Base-by-base conservation (phyloP, 2,113 vertebrate species). In the Syngnathus scovelli region DNA sequence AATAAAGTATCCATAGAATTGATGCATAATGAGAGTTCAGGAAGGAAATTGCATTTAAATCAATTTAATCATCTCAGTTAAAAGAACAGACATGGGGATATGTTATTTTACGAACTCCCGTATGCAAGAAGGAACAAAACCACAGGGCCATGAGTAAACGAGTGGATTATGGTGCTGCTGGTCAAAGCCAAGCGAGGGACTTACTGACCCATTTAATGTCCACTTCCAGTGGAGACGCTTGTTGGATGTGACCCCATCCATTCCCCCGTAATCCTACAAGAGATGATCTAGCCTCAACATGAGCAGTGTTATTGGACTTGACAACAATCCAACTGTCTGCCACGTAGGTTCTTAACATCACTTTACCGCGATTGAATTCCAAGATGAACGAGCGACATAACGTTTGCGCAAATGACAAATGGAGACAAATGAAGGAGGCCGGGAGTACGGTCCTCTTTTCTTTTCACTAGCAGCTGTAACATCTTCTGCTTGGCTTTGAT, bases 141-240 rank as follows among this genome's bases (percentile, higher is more conserved):
- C 77, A 75, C 19, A 11, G 41, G 66, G 72, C 66, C 65, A 46
- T 21, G 56, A 72, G 46, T 79, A 80, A 74, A 78, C 62, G 68
- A 83, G 67, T 82, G 72, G 82, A 89, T 86, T 85, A 85, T 66
- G 43, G 46, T 12, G 51, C 61, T 62, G 68, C 44, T 77, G 74
- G 76, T 83, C 59, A 67, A 76, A 84, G 85, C 86, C 85, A 82
- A 77, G 63, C 76, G 46, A 66, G 43, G 61, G 85, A 83, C 81
- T 85, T 80, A 84, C 74, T 89, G 86, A 87, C 86, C 85, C 83
- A 89, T 86, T 85, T 89, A 80, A 81, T 83, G 79, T 84, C 77
- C 74, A 76, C 81, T 83, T 88, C 55, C 74, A 86, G 76, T 65
- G 74, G 64, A 85, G 73, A 82, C 6, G 78, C 75, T 61, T 80